Evolutionary conservation across 2,797 vertebrate genomes (phyloP).

Genomic region (Orientallactaga sibirica): DNA sequence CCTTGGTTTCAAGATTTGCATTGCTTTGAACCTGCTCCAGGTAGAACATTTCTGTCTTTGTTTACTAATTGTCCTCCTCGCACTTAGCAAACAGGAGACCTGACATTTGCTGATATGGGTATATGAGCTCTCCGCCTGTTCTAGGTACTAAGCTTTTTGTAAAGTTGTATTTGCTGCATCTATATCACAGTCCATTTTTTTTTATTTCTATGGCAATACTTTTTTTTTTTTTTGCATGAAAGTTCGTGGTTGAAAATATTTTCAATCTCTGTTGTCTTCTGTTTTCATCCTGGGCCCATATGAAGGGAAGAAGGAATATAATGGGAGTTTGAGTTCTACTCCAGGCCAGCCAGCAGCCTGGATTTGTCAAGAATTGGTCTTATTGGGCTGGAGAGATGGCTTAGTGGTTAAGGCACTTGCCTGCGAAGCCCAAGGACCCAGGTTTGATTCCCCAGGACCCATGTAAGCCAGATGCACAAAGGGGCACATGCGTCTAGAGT

Average conservation of each 20-base stretch:
- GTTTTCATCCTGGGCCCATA: neutral
- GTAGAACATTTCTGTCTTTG: neutral
- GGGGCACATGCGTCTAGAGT: too few species aligned
- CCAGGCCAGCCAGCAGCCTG: fast-evolving
- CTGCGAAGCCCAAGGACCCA: too few species aligned
- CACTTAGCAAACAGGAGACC: conserved; percentile 44
- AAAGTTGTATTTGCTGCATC: neutral
- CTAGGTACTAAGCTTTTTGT: conserved; percentile 20
- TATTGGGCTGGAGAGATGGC: neutral
- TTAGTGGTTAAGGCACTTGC: too few species aligned
- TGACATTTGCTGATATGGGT: conserved; percentile 8
- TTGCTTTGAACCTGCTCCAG: conserved; percentile 60
- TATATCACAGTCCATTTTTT: neutral
- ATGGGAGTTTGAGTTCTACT: neutral
- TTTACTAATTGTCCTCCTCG: conserved; percentile 60
- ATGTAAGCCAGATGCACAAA: too few species aligned
- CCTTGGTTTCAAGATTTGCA: conserved; percentile 64
- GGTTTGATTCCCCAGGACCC: too few species aligned
- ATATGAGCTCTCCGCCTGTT: neutral
- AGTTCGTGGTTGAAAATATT: neutral
- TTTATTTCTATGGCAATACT: neutral
- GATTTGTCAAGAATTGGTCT: neutral
- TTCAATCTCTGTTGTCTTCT: neutral
- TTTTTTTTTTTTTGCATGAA: neutral
- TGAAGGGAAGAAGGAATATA: neutral